Percentiles rank a stretch among this genome's conserved stretches.
These are phyloP conservation scores for Boleophthalmus pectinirostris DNA, from an alignment of 2,113 vertebrate genomes.

Conservation along the genomic window DNA sequence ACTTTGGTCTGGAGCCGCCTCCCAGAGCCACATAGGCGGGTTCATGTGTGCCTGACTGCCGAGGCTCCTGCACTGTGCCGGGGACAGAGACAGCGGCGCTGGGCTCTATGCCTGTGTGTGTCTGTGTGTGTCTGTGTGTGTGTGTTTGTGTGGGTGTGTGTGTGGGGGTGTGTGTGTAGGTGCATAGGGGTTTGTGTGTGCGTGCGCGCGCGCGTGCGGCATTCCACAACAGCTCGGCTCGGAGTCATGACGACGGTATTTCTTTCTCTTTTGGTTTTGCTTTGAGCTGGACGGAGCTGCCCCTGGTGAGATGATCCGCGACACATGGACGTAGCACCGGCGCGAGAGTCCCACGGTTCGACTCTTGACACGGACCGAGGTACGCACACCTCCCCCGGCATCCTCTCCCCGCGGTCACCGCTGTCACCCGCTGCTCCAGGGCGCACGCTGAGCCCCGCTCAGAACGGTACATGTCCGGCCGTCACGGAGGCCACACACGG, in stretches of 20 bases:
- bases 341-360: not conserved
- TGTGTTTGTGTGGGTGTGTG: no score
- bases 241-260: conserved; percentile 28
- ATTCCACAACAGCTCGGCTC: conserved; percentile 13
- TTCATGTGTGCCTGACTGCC: not conserved
- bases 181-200: not conserved
- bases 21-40: conserved; percentile 14
- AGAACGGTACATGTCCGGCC: not conserved
- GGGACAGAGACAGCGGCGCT: no score
- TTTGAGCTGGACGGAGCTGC: not conserved
- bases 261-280: not conserved
- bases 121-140: no score
- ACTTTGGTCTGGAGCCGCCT: conserved; percentile 49
- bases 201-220: not conserved
- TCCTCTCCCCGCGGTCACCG: no score
- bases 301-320: not conserved
- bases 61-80: not conserved
- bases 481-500: not conserved
- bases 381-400: no score
- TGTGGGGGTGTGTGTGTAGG: not conserved
- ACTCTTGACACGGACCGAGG: no score
- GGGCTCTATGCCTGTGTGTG: no score
- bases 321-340: not conserved
- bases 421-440: not conserved
- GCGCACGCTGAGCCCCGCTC: not conserved